A percentile compares a stretch with the other conserved stretches of the same genome.
phyloP scores from a whole-genome alignment of 2,888 invertebrate species.

The Tolmerus cingulatus region DNA sequence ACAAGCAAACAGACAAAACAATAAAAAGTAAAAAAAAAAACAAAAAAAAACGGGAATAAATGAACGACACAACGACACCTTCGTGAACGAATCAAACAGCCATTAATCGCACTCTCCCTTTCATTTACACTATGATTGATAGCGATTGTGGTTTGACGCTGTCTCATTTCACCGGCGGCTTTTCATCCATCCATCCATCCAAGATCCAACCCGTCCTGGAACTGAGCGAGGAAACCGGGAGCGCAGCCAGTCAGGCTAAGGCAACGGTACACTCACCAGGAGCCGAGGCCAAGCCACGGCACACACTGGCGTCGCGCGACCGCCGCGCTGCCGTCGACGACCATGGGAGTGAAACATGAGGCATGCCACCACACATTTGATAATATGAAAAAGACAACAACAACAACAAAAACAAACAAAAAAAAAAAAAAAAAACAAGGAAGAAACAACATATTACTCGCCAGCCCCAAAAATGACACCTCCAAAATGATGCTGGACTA shows the following conservation, averaged over 20 bases:
- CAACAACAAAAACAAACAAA: too few species aligned
- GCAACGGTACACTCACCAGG: neutral
- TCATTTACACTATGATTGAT: constrained; percentile 53
- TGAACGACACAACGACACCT: constrained; percentile 3
- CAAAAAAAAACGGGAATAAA: too few species aligned
- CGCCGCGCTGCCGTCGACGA: neutral
- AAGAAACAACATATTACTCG: neutral
- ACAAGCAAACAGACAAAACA: neutral
- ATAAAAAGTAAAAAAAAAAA: neutral
- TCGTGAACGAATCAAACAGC: constrained; percentile 51
- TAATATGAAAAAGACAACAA: neutral
- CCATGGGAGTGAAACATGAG: neutral
- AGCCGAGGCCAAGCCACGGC: neutral
- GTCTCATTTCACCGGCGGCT: constrained; percentile 51
- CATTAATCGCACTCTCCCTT: constrained; percentile 54
- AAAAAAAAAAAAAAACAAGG: too few species aligned
- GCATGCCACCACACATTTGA: neutral
- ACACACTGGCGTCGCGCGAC: neutral
- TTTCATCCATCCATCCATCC: constrained; percentile 50
- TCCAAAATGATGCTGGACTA: neutral
- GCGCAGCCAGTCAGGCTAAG: neutral
- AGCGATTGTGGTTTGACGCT: constrained; percentile 48
- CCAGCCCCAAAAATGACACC: constrained; percentile 41
- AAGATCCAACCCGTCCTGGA: constrained; percentile 46
- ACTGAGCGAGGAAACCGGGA: neutral